Base-by-base conservation (phyloP, 2,113 vertebrate genomes). In the Phycodurus eques region DNA sequence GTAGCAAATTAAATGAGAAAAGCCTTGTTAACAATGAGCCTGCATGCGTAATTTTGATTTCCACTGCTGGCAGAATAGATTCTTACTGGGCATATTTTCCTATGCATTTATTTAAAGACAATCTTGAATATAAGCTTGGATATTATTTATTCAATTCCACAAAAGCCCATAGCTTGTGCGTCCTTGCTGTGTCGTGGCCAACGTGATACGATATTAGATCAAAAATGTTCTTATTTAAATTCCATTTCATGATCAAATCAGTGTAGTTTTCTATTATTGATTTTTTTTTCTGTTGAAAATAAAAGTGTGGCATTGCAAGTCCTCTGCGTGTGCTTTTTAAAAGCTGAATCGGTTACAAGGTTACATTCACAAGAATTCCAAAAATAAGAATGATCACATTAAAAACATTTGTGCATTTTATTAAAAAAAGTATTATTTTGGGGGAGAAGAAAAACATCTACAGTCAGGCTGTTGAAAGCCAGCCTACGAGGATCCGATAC, bases 281-380 rank as follows among this genome's bases (percentile, higher is more conserved):
- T 5, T 27, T 12, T n/a, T n/a, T 69, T 75, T 81, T 74, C 71
- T 84, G 5, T 88, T 73, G 3, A 74, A 73, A 83, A 92, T 91
- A 91, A 93, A 92, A 92, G 82, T 86, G 79, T 85, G 75, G 88
- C 88, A 73, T 70, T 15, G 68, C 56, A 72, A 67, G 63, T 56
- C 62, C 33, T 42, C 61, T 67, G 62, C 71, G 2, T 15, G 12
- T 66, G 12, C 1, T 46, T 22, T 65, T 65, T 44, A 15, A 27
- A 59, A 59, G 56, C 5, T 14, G 56, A 59, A 59, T 53, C 3
- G 20, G 20, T 12, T 56, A 56, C 56, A 59, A 51, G 7, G 17
- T 19, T 8, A 5, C 49, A 8, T 19, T 51, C 7, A 19, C 3
- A 8, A 19, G 49, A 51, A 51, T 51, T 17, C 14, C 47, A 51